phyloP scores from a whole-genome alignment of 2,888 invertebrate genomes.

The Meiosimyza decipiens region DNA sequence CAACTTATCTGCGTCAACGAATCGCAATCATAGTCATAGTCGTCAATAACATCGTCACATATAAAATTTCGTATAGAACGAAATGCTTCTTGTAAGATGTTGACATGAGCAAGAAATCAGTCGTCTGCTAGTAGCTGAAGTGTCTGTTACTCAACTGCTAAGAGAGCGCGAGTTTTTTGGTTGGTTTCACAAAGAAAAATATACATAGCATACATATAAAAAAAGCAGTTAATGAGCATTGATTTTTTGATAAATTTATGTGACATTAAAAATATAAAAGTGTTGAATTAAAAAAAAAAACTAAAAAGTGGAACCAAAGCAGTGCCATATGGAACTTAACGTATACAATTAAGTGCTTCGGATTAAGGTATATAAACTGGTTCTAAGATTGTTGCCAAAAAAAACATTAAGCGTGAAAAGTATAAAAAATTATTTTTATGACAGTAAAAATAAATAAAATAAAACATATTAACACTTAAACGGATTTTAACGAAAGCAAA shows the following conservation, averaged over 20 bases:
- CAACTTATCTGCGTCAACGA: not conserved
- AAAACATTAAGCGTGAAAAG: too few relatives aligned
- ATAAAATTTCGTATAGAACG: constrained; percentile 24
- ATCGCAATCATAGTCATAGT: not conserved
- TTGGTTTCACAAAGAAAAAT: constrained; percentile 27
- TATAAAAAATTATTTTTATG: too few relatives aligned
- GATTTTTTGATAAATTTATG: not conserved
- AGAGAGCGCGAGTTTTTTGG: constrained; percentile 47
- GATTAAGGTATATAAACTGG: too few relatives aligned
- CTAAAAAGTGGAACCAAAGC: not conserved
- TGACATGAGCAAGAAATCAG: constrained; percentile 60
- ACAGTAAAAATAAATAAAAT: too few relatives aligned
- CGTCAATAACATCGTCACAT: constrained; percentile 3
- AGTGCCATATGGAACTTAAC: too few relatives aligned
- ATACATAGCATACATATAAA: constrained; percentile 29
- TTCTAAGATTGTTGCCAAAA: too few relatives aligned
- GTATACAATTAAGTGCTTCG: too few relatives aligned
- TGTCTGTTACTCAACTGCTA: constrained; percentile 57
- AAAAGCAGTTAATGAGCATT: constrained; percentile 37
- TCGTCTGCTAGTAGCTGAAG: constrained; percentile 63
- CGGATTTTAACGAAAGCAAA: too few relatives aligned
- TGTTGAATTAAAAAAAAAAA: not conserved
- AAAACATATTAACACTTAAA: too few relatives aligned
- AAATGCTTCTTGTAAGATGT: constrained; percentile 62
- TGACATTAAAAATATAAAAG: constrained; percentile 1